Conservation (phyloP, 1,140 invertebrate genomes). For the Drosophila asahinai region DNA sequence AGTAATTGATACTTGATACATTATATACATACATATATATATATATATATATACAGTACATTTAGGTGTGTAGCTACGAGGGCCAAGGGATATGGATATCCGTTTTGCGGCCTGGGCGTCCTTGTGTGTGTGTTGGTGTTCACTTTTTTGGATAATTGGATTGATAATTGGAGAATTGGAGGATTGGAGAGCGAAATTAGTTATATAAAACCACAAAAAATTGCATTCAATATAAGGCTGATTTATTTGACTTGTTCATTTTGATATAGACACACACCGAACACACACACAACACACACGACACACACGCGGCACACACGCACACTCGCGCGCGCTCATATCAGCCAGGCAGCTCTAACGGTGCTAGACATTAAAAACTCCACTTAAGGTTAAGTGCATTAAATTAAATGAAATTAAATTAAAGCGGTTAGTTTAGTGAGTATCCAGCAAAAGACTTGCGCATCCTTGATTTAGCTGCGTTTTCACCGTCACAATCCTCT, state of each 20-base stretch:
- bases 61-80: slow-evolving; percentile 32
- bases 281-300: slow-evolving; percentile 26
- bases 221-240: slow-evolving; percentile 81
- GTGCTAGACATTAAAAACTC: slow-evolving; percentile 36
- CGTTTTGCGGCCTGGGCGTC: slow-evolving; percentile 47
- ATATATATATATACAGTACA: slow-evolving; percentile 58
- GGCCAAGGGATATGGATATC: slow-evolving; percentile 18
- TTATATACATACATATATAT: slow-evolving; percentile 58
- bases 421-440: slow-evolving; percentile 49
- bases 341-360: slow-evolving; percentile 42
- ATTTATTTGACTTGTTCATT: slow-evolving; percentile 81
- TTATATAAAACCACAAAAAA: slow-evolving; percentile 59
- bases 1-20: slow-evolving; percentile 60
- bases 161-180: slow-evolving; percentile 32
- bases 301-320: slow-evolving; percentile 16
- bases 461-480: slow-evolving; percentile 63
- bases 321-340: slow-evolving; percentile 43
- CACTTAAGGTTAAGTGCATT: slow-evolving; percentile 58
- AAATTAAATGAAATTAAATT: slow-evolving; percentile 28
- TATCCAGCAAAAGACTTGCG: slow-evolving; percentile 74
- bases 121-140: slow-evolving; percentile 57
- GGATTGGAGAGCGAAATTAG: slow-evolving; percentile 73
- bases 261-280: slow-evolving; percentile 52
- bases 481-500: slow-evolving; percentile 21
- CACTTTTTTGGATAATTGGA: slow-evolving; percentile 36